Evolutionary conservation across 2,888 invertebrate species (phyloP), one percentile per base, ranked within the genome.

Genomic region (Macropis europaea): DNA sequence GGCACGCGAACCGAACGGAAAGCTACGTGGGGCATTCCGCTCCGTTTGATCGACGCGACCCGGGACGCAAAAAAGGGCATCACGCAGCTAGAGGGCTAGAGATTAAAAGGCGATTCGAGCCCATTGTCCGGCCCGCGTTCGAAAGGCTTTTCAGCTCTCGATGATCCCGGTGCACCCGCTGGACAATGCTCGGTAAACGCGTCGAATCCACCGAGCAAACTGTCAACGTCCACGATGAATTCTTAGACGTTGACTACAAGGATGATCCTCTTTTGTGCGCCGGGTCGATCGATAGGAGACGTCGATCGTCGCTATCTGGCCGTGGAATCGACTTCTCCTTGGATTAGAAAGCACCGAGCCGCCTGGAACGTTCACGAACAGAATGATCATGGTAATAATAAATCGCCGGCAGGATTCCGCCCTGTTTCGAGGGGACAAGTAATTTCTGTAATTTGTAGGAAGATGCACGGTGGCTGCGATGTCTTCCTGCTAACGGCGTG

Each of bases 11-110:
- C 9, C 28, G 57, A 59, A 40, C 50, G 40, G 32, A 22, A 28
- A 11, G 43, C 15, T 63, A 30, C 9, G 64, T 45, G 26, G 60
- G 56, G 66, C 67, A 79, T 82, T 75, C 77, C 73, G 83, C 79
- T 82, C 82, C 79, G 83, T 82, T 84, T 82, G 64, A 73, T 62
- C 76, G 71, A 73, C 74, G 75, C 63, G 72, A 67, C 67, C 45
- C 28, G 48, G 19, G 24, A 47, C 40, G 53, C 32, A 66, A 67
- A 75, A 77, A 77, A 72, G 63, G 60, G 56, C 63, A 43, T 26
- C 60, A 54, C 36, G 42, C 26, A 34, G 64, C 40, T n/a, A n/a
- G n/a, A n/a, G 24, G 13, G 54, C 26, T 26, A 45, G 40, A 66
- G 79, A 82, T 84, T 82, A 83, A 82, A 83, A 83, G 77, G 59